Percentiles rank a stretch among this genome's conserved stretches.
Evolutionary conservation across 1,140 invertebrate genomes (phyloP).

Genomic region (Phenacoccus solenopsis): DNA sequence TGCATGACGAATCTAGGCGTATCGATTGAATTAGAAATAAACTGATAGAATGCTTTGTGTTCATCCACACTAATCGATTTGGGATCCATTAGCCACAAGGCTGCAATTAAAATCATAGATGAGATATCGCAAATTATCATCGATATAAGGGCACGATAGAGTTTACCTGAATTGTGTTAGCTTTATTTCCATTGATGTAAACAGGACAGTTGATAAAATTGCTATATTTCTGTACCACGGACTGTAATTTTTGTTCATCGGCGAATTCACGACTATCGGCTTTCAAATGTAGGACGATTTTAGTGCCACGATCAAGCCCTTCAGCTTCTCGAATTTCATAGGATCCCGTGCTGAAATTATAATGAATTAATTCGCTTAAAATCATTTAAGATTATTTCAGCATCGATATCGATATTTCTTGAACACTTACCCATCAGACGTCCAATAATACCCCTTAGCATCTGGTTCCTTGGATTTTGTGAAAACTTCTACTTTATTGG

Average conservation of each 20-base stretch:
- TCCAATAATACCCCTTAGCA: constrained; percentile 71
- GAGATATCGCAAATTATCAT: not conserved
- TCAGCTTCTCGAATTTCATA: constrained; percentile 81
- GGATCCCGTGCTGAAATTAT: constrained; percentile 54
- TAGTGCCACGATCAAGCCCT: constrained; percentile 74
- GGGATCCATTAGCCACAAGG: constrained; percentile 88
- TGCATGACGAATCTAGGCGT: constrained; percentile 97
- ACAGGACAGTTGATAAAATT: constrained; percentile 93
- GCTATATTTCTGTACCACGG: constrained; percentile 89
- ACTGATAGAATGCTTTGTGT: constrained; percentile 99
- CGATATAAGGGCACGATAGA: constrained; percentile 17
- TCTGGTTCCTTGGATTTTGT: constrained; percentile 85
- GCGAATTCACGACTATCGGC: constrained; percentile 74
- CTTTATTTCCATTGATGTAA: constrained; percentile 72
- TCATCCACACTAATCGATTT: constrained; percentile 93
- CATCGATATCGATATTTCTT: not conserved
- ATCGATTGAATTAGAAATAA: constrained; percentile 97
- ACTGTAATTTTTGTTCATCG: constrained; percentile 68
- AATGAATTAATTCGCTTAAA: constrained; percentile 11
- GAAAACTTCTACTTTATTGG: constrained; percentile 65
- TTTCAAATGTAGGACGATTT: constrained; percentile 84
- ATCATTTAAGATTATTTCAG: constrained; percentile 16
- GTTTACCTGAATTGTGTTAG: constrained; percentile 66
- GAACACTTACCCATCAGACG: constrained; percentile 56
- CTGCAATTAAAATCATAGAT: constrained; percentile 37